Base-by-base conservation (phyloP, 1,140 invertebrate genomes). In the Scylla paramamosain region DNA sequence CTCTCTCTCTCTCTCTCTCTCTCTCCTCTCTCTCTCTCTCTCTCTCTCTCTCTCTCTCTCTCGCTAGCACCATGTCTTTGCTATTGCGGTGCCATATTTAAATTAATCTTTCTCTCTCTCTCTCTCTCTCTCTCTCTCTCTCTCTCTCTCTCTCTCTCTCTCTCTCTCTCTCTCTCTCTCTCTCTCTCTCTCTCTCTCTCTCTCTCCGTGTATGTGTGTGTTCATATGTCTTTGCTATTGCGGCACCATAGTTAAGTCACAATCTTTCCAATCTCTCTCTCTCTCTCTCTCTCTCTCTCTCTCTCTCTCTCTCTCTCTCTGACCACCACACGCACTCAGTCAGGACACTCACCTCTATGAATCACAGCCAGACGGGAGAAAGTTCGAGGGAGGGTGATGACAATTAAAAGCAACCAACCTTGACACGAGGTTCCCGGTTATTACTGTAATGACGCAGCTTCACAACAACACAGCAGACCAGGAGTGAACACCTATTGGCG, bases 231-330 rank as follows among this genome's bases (percentile, higher is more conserved):
- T n/a, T n/a, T n/a, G n/a, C n/a, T n/a, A n/a, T n/a, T n/a, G n/a
- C n/a, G n/a, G n/a, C n/a, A n/a, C n/a, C n/a, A n/a, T n/a, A n/a
- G n/a, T n/a, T n/a, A n/a, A n/a, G n/a, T n/a, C n/a, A n/a, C n/a
- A n/a, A n/a, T n/a, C n/a, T n/a, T n/a, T n/a, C n/a, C n/a, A n/a
- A n/a, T n/a, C n/a, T n/a, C n/a, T n/a, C n/a, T n/a, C n/a, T n/a
- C n/a, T n/a, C n/a, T n/a, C n/a, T n/a, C 86, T 87, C 86, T 87
- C 86, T 87, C 86, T 87, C 86, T 87, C 86, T 87, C 86, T 87
- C 86, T 87, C 86, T 87, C 86, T 14, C 12, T 87, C 86, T 8
- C 4, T 4, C 28, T 8, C 86, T 4, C 86, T 4, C 86, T 29
- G 10, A 67, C 20, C 10, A 67, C 20, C 39, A 39, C 39, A 39